These are phyloP conservation scores for Metopolophium dirhodum DNA, from an alignment of 1,140 invertebrate species.

Conservation along the genomic window DNA sequence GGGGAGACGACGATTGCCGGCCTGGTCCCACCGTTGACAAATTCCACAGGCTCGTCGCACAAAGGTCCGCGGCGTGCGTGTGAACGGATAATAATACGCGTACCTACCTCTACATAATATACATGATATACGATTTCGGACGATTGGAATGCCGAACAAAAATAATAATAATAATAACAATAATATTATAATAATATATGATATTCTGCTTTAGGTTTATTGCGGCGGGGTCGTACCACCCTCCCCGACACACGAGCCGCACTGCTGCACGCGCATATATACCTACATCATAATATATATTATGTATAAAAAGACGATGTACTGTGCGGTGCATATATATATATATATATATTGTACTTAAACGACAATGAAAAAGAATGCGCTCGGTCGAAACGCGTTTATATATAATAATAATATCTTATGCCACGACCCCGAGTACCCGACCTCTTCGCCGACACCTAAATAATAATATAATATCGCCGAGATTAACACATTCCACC, in stretches of 20 bases:
- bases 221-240: neutral
- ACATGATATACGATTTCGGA: neutral
- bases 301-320: neutral
- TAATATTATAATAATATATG: neutral
- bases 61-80: constrained; percentile 13
- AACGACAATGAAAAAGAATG: constrained; percentile 37
- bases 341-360: constrained; percentile 1
- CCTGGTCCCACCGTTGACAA: neutral
- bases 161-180: constrained; percentile 12
- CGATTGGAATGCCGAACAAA: neutral
- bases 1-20: neutral
- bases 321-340: neutral
- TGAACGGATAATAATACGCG: neutral
- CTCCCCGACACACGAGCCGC: neutral
- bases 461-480: constrained; percentile 34
- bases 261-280: neutral
- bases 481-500: constrained; percentile 33
- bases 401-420: neutral
- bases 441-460: neutral
- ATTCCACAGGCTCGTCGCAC: neutral
- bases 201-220: constrained; percentile 12
- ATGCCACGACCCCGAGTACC: constrained; percentile 26
- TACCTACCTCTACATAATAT: neutral
- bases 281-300: neutral
- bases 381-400: constrained; percentile 6